These are phyloP conservation scores for Philaenus spumarius DNA, from an alignment of 1,140 invertebrate species.

Conservation along the genomic window DNA sequence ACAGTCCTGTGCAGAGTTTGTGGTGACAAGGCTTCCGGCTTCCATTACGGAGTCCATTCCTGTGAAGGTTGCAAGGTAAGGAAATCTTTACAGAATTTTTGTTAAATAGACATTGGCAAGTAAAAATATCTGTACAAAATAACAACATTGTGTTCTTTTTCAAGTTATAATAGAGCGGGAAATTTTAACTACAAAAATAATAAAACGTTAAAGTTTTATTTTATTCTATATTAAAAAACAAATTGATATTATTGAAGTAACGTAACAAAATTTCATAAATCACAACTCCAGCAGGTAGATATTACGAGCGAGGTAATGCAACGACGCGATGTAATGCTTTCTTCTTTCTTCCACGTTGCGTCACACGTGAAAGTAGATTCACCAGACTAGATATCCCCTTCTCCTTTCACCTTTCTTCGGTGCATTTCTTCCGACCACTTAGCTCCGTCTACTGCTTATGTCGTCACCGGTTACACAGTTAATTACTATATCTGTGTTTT, in stretches of 20 bases:
- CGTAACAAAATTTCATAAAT: too few relatives aligned
- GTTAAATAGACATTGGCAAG: not conserved
- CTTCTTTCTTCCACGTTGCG: slow-evolving; percentile 18
- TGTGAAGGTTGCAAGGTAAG: slow-evolving; percentile 99
- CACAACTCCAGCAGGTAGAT: too few relatives aligned
- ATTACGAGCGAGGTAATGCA: too few relatives aligned
- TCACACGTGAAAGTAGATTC: slow-evolving; percentile 19
- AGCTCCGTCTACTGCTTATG: not conserved
- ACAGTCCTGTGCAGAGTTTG: slow-evolving; percentile 98
- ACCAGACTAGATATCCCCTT: not conserved
- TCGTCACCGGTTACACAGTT: too few relatives aligned
- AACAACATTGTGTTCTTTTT: not conserved
- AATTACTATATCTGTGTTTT: too few relatives aligned
- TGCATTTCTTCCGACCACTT: not conserved
- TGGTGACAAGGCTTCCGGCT: slow-evolving; percentile 97
- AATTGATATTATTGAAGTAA: too few relatives aligned
- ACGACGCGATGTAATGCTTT: too few relatives aligned
- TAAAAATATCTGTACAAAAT: not conserved
- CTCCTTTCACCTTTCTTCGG: slow-evolving; percentile 21
- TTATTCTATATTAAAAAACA: too few relatives aligned
- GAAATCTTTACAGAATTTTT: slow-evolving; percentile 17
- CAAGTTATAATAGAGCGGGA: not conserved
- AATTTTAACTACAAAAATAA: too few relatives aligned
- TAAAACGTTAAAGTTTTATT: too few relatives aligned
- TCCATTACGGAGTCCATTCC: slow-evolving; percentile 98